A percentile compares a stretch with the other conserved stretches of the same genome.
Conservation (phyloP, 1,140 invertebrate genomes). For the Gryllus bimaculatus region DNA sequence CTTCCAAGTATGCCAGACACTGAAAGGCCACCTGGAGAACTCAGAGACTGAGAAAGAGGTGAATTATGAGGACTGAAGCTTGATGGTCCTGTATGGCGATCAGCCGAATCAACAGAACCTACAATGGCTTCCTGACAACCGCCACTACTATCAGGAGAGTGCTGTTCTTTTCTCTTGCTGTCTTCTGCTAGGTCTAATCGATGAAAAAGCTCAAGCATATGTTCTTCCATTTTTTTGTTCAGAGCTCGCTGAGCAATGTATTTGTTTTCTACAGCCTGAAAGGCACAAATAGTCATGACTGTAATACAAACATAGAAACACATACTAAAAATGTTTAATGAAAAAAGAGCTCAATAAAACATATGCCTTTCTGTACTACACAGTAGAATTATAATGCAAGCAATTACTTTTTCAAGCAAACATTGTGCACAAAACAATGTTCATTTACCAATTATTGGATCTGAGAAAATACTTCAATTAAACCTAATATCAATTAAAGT, state of each 20-base stretch:
- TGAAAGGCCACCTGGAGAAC: conserved; percentile 15
- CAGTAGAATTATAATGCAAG: too few relatives aligned
- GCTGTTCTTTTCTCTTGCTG: not conserved
- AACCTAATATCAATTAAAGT: too few relatives aligned
- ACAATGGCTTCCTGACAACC: conserved; percentile 7
- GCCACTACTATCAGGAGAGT: conserved; percentile 13
- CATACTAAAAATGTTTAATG: too few relatives aligned
- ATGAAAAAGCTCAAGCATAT: conserved; percentile 51
- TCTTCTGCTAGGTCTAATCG: conserved; percentile 35
- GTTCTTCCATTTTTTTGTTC: conserved; percentile 54
- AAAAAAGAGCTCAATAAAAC: too few relatives aligned
- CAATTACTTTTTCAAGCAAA: too few relatives aligned
- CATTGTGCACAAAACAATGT: too few relatives aligned
- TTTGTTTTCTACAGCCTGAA: conserved; percentile 54
- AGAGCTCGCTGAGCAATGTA: conserved; percentile 57
- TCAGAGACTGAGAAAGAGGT: conserved; percentile 20
- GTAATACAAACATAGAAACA: too few relatives aligned
- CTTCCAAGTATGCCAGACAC: conserved; percentile 14
- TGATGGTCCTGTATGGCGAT: conserved; percentile 1
- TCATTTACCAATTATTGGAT: too few relatives aligned
- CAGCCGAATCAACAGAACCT: conserved; percentile 8
- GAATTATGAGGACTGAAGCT: conserved; percentile 19
- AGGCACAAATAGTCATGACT: conserved; percentile 27
- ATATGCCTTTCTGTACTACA: too few relatives aligned
- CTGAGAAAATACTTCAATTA: too few relatives aligned